Conservation (phyloP, 2,797 vertebrate species). For the Cryptoprocta ferox region DNA sequence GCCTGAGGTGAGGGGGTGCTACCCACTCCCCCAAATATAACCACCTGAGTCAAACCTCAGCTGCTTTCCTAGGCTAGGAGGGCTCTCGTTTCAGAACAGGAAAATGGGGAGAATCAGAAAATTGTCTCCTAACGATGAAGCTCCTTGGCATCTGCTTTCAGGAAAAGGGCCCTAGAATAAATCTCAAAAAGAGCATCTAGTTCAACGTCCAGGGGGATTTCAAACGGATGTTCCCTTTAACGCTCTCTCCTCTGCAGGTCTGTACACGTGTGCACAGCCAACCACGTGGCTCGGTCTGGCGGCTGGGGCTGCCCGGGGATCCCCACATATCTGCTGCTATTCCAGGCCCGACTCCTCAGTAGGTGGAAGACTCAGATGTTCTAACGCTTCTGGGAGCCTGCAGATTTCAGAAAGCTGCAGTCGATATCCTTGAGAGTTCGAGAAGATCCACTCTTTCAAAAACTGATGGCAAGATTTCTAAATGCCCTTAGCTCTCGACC, state of each 20-base stretch:
- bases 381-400: not conserved
- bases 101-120: not conserved
- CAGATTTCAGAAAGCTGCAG: not conserved
- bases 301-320: constrained; percentile 32
- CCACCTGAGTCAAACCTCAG: not conserved
- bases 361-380: not conserved
- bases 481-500: not conserved
- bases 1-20: not conserved
- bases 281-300: not conserved
- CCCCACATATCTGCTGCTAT: constrained; percentile 10
- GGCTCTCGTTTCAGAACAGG: not conserved
- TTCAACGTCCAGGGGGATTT: constrained; percentile 1
- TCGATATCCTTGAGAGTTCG: not conserved
- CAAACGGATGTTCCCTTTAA: not conserved
- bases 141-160: not conserved
- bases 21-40: not conserved
- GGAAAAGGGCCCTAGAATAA: not conserved
- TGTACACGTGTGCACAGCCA: not conserved
- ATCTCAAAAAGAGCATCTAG: not conserved
- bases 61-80: not conserved
- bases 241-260: not conserved
- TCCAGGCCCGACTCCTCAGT: constrained; percentile 30
- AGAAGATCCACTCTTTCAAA: not conserved
- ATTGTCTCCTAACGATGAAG: not conserved
- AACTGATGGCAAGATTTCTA: not conserved